A percentile compares a stretch with the other conserved stretches of the same genome.
These are phyloP conservation scores for Ormyrus labotus DNA, from an alignment of 2,888 invertebrate species.

Conservation along the genomic window DNA sequence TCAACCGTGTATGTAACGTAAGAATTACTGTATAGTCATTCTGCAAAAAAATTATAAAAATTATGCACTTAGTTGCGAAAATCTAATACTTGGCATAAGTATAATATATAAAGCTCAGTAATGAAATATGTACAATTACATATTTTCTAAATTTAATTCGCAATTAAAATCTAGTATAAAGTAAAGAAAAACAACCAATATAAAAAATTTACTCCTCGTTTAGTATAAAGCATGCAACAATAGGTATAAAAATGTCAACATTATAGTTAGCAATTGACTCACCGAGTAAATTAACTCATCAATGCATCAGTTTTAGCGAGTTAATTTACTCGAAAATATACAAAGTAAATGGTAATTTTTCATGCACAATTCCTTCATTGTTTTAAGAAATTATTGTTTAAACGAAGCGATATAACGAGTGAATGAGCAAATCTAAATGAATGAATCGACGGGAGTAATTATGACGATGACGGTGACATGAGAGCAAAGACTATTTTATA, in stretches of 20 bases:
- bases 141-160: slow-evolving; percentile 30
- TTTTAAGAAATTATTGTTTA: slow-evolving; percentile 38
- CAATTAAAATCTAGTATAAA: slow-evolving; percentile 39
- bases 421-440: slow-evolving; percentile 45
- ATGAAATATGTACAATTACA: slow-evolving; percentile 44
- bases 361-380: slow-evolving; percentile 52
- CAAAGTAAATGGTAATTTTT: slow-evolving; percentile 36
- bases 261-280: slow-evolving; percentile 48
- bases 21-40: slow-evolving; percentile 25
- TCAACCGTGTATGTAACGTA: slow-evolving; percentile 36
- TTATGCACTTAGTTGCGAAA: slow-evolving; percentile 36
- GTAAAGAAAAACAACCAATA: slow-evolving; percentile 34
- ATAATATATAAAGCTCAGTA: slow-evolving; percentile 33
- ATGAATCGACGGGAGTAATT: slow-evolving; percentile 45
- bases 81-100: slow-evolving; percentile 28
- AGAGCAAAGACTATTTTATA: slow-evolving; percentile 46
- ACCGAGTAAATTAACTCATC: slow-evolving; percentile 49
- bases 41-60: slow-evolving; percentile 46
- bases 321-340: slow-evolving; percentile 49
- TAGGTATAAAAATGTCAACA: slow-evolving; percentile 41
- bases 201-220: slow-evolving; percentile 35
- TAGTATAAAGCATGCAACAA: slow-evolving; percentile 51
- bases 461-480: slow-evolving; percentile 49
- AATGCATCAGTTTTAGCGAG: slow-evolving; percentile 20
- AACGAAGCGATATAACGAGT: slow-evolving; percentile 51